Percentiles rank a stretch among this genome's conserved stretches.
These are phyloP conservation scores for Tuta absoluta DNA, from an alignment of 2,888 invertebrate genomes.

Conservation along the genomic window DNA sequence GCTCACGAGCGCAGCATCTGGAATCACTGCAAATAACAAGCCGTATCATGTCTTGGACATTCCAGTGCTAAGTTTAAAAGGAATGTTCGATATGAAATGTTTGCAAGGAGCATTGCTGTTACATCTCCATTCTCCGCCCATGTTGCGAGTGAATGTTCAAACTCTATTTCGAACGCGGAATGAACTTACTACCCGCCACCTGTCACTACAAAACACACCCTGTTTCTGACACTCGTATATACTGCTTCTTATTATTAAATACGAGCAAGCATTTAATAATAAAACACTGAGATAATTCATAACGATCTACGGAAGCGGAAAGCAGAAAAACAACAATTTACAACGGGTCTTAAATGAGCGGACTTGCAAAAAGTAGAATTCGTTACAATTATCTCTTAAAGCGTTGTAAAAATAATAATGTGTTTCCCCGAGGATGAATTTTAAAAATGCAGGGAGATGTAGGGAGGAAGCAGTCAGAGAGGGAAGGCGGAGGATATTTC, in stretches of 20 bases:
- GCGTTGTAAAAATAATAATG: constrained; percentile 48
- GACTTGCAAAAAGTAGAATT: constrained; percentile 37
- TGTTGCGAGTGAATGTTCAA: constrained; percentile 2
- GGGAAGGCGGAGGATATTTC: constrained; percentile 49
- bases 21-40: constrained; percentile 55
- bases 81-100: constrained; percentile 52
- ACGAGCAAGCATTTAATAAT: constrained; percentile 7
- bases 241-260: background rate
- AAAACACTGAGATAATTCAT: constrained; percentile 25
- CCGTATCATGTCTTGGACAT: constrained; percentile 48
- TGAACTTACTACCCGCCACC: too few relatives aligned
- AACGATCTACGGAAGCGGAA: constrained; percentile 26
- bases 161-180: background rate
- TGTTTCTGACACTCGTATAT: background rate
- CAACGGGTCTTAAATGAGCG: constrained; percentile 22
- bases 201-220: background rate
- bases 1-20: constrained; percentile 46
- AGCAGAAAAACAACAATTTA: constrained; percentile 27
- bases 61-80: constrained; percentile 49
- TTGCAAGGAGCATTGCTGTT: constrained; percentile 2
- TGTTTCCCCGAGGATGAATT: constrained; percentile 48
- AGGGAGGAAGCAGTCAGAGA: constrained; percentile 41
- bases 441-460: constrained; percentile 49
- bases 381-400: constrained; percentile 45
- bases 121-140: background rate